phyloP scores from a whole-genome alignment of 2,888 invertebrate genomes.

The Octodonta nipae region DNA sequence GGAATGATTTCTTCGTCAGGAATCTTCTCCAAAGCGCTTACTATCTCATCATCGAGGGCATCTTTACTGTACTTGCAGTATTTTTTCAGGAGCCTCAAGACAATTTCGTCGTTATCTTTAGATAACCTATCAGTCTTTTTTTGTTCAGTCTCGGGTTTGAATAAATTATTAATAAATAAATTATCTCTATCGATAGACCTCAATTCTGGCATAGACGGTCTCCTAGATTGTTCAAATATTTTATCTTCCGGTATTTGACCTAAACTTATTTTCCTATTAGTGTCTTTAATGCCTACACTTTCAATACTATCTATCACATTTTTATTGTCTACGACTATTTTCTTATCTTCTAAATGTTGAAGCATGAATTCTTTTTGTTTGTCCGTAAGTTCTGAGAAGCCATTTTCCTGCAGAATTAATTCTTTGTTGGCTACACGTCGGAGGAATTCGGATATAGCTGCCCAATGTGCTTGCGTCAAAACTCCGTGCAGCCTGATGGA shows the following conservation, averaged over 20 bases:
- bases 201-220: conserved; percentile 28
- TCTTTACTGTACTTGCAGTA: conserved; percentile 35
- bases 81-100: conserved; percentile 32
- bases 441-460: conserved; percentile 51
- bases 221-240: conserved; percentile 23
- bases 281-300: conserved; percentile 13
- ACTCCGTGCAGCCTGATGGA: conserved; percentile 53
- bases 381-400: conserved; percentile 33
- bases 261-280: conserved; percentile 24
- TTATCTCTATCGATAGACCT: conserved; percentile 25
- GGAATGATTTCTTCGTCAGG: conserved; percentile 15
- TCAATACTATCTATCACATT: conserved; percentile 26
- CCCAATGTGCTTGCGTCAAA: conserved; percentile 51
- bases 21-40: conserved; percentile 30
- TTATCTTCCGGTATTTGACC: conserved; percentile 28
- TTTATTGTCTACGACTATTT: conserved; percentile 14
- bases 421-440: conserved; percentile 50
- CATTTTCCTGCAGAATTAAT: conserved; percentile 42
- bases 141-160: conserved; percentile 25
- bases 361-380: conserved; percentile 29
- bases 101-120: conserved; percentile 33
- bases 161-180: conserved; percentile 36
- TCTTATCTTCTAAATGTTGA: conserved; percentile 15
- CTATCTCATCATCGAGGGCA: conserved; percentile 30
- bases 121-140: conserved; percentile 28